Percentiles rank a stretch among this genome's conserved stretches.
phyloP scores from a whole-genome alignment of 2,888 invertebrate species.

The Caenorhabditis sp. region DNA sequence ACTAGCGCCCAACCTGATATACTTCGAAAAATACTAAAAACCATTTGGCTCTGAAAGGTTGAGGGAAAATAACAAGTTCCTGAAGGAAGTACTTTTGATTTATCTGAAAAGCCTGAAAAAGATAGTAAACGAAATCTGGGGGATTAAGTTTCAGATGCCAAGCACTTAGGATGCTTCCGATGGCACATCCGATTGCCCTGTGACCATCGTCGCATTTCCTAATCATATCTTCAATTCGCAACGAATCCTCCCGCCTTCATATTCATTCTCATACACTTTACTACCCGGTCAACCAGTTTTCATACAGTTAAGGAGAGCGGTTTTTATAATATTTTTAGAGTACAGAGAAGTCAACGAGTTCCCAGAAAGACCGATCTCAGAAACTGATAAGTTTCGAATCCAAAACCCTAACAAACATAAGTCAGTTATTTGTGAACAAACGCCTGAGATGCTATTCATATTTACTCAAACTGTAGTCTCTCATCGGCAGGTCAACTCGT shows the following conservation, averaged over 20 bases:
- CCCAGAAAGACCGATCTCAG: constrained; percentile 1
- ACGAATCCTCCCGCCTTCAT: background rate
- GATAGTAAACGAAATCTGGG: background rate
- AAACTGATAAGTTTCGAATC: constrained; percentile 7
- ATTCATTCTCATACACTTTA: constrained; percentile 1
- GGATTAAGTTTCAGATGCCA: constrained; percentile 31
- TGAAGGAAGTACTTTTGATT: too few species aligned
- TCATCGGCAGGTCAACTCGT: constrained; percentile 27
- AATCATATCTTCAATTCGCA: constrained; percentile 44
- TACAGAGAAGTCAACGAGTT: too few species aligned
- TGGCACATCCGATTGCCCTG: constrained; percentile 29
- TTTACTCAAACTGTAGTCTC: constrained; percentile 31
- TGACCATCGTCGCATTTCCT: constrained; percentile 34
- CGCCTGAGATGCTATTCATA: constrained; percentile 11
- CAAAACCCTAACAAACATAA: constrained; percentile 36
- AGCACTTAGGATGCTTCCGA: constrained; percentile 44
- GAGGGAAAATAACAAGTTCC: too few species aligned
- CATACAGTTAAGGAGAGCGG: background rate
- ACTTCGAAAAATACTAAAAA: constrained; percentile 3
- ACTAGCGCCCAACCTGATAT: constrained; percentile 35
- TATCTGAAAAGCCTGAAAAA: too few species aligned
- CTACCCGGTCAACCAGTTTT: too few species aligned
- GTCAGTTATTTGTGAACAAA: constrained; percentile 26
- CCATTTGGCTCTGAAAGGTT: too few species aligned
- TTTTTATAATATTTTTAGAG: too few species aligned